These are phyloP conservation scores for Umimayanthus chanpuru DNA, from an alignment of 92 coral and sea anemone genomes.

Conservation along the genomic window DNA sequence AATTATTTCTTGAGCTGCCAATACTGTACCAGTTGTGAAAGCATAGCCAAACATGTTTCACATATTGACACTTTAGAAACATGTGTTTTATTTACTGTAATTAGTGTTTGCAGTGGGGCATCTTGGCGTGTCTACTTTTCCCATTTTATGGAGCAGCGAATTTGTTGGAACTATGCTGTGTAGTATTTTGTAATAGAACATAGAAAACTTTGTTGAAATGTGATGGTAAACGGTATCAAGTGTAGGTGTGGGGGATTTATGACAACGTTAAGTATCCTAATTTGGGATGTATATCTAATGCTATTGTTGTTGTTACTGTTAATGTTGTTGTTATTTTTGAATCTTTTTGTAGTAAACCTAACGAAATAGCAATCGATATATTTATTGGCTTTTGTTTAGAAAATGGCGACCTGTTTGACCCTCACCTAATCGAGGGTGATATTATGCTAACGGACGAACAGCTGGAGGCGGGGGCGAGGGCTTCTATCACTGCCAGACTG, in stretches of 20 bases:
- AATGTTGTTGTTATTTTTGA: too few species aligned
- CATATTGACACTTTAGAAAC: background rate
- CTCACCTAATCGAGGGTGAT: constrained; percentile 54
- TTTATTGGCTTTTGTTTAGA: background rate
- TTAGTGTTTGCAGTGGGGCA: too few species aligned
- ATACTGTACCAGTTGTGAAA: too few species aligned
- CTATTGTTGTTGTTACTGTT: too few species aligned
- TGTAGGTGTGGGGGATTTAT: background rate
- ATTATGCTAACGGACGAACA: constrained; percentile 49
- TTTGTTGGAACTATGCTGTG: constrained; percentile 32
- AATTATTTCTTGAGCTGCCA: too few species aligned
- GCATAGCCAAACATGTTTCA: too few species aligned
- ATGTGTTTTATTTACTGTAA: constrained; percentile 36
- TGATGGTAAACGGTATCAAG: constrained; percentile 33
- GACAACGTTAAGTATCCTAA: background rate
- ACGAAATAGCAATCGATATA: background rate
- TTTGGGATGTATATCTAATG: background rate
- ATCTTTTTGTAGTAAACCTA: background rate
- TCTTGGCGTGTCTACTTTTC: constrained; percentile 21
- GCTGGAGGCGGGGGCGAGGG: constrained; percentile 47
- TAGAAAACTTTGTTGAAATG: constrained; percentile 47
- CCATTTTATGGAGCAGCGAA: constrained; percentile 10
- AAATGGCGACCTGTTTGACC: constrained; percentile 44
- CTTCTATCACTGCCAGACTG: constrained; percentile 42
- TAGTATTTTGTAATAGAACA: constrained; percentile 40